Conservation (phyloP, 2,113 vertebrate species). For the Mormyrus iriodes region DNA sequence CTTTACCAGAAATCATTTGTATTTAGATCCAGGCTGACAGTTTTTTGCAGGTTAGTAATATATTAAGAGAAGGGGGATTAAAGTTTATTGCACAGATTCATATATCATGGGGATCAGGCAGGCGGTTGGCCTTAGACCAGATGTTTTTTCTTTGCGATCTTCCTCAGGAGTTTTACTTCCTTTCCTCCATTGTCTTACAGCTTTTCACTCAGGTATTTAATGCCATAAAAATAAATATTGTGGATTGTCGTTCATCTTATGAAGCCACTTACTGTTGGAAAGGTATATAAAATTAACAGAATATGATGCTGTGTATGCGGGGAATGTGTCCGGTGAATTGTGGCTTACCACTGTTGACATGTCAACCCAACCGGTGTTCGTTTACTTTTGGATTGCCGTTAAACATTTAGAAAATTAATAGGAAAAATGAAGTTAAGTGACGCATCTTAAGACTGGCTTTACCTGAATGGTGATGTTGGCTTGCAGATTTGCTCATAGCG, state of each 20-base stretch:
- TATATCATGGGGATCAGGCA: background rate
- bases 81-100: background rate
- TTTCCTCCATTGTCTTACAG: background rate
- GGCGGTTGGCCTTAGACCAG: background rate
- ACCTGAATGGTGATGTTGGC: background rate
- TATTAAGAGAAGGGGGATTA: conserved; percentile 1
- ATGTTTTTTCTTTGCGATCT: background rate
- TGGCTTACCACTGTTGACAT: background rate
- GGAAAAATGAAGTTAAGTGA: background rate
- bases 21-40: background rate
- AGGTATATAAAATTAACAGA: background rate
- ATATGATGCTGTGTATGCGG: background rate
- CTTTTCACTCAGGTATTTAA: background rate
- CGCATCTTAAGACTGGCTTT: background rate
- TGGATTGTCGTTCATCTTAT: background rate
- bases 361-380: background rate
- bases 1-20: background rate
- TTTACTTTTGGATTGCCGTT: background rate
- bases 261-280: background rate
- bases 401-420: background rate
- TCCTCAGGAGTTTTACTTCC: background rate
- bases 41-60: background rate
- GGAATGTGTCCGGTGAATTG: background rate
- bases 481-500: background rate
- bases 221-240: background rate